Evolutionary conservation across 1,140 invertebrate species (phyloP), one percentile per base, ranked within the genome.

Genomic region (Trichonephila inaurata): DNA sequence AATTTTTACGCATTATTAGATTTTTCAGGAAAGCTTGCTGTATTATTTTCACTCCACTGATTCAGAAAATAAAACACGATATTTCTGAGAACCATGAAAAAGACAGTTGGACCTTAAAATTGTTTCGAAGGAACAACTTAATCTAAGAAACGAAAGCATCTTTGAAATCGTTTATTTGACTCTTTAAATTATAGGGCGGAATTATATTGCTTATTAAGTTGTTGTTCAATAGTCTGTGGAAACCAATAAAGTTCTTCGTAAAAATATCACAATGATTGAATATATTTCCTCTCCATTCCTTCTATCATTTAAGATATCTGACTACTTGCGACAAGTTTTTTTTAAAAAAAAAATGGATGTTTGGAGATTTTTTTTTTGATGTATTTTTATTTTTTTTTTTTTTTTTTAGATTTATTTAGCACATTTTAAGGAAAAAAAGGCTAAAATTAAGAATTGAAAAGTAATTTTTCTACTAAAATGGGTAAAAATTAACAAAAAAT

Each of bases 51-150:
- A 77, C 72, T 77, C 72, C 28, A 40, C 24, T 77, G 72, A 18
- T 77, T 77, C 33, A 7, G 72, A 77, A 40, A 77, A 77, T 77
- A 40, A 40, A 77, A 40, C 72, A 18, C 18, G 33, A 40, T 77
- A 77, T 40, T 77, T 28, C 33, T 28, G 18, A 33, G 33, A 77
- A 77, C 4, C 72, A 40, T 77, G 28, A 14, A 33, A 14, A 33
- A 7, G 72, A 12, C 12, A 33, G 72, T 77, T 77, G 24, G 33
- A 77, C 72, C 72, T 77, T 77, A 77, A 77, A 77, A 77, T 77
- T 40, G 72, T 40, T 77, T 40, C 33, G 33, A 77, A 77, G 7
- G 12, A 77, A 77, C 72, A 77, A 6, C 72, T 77, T 77, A 18
- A 77, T 4, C 28, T 5, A 77, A 77, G 4, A 14, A 77, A 40